Percentiles rank a stretch among this genome's conserved stretches.
Evolutionary conservation across 1,140 invertebrate species (phyloP).

Genomic region (Aricia agestis): DNA sequence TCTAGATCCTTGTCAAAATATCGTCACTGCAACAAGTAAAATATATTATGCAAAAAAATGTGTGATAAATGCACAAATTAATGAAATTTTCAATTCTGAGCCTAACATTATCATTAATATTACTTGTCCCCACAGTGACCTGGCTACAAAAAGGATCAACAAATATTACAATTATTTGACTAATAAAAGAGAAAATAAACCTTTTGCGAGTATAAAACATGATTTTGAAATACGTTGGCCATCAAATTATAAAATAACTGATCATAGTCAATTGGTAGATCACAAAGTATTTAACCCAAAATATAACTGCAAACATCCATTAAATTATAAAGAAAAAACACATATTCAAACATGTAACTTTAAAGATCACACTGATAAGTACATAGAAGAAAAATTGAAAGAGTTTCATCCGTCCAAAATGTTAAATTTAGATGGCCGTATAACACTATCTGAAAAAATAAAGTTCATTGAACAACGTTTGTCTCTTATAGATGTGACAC

Average conservation of each 20-base stretch:
- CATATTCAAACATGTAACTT: constrained; percentile 68
- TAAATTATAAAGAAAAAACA: constrained; percentile 62
- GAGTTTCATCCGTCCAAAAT: constrained; percentile 73
- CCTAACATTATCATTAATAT: constrained; percentile 76
- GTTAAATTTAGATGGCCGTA: constrained; percentile 77
- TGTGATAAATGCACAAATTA: constrained; percentile 44
- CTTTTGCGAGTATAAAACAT: constrained; percentile 36
- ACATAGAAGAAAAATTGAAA: constrained; percentile 71
- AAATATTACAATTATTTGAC: constrained; percentile 67
- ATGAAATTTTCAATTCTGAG: constrained; percentile 54
- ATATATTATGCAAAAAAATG: constrained; percentile 38
- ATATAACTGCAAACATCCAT: constrained; percentile 59
- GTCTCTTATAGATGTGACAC: constrained; percentile 64
- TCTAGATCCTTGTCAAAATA: constrained; percentile 46
- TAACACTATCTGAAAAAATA: constrained; percentile 62
- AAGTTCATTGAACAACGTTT: constrained; percentile 66
- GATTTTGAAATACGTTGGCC: constrained; percentile 53
- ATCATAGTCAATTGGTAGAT: constrained; percentile 44
- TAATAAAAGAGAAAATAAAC: constrained; percentile 36
- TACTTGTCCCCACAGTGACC: constrained; percentile 74
- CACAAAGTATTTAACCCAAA: constrained; percentile 51
- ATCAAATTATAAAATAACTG: constrained; percentile 39
- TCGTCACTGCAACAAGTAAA: constrained; percentile 38
- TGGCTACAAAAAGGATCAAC: constrained; percentile 58
- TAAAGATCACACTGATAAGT: constrained; percentile 51